Base-by-base conservation (phyloP, 2,888 invertebrate species). In the Xestia ashworthii region DNA sequence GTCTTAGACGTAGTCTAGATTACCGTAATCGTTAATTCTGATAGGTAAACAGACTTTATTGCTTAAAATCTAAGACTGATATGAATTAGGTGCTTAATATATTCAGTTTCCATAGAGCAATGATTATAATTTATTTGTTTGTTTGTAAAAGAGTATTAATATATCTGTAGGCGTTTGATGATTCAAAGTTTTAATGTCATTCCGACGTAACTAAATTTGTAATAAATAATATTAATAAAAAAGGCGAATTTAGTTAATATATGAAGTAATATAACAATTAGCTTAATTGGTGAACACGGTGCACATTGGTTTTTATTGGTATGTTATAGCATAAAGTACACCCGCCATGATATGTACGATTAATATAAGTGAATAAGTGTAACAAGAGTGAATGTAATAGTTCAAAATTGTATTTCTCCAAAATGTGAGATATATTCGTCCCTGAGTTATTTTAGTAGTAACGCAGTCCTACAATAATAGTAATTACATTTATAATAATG, bases 11-110 rank as follows among this genome's bases (percentile, higher is more conserved):
- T 83, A 86, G 80, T 80, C 74, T 81, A 71, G 62, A 77, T 44
- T 79, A 78, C 81, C 77, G 58, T 69, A 67, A 74, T 78, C 78
- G 71, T 76, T 80, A 19, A 73, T 72, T 77, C 70, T 62, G 65
- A 71, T 71, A 78, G 71, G 80, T 84, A 71, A 70, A 75, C 55
- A 44, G 76, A 88, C 78, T 58, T 76, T 78, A 71, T 87, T 89
- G 84, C 86, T 88, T 90, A 90, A 89, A 89, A 89, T 91, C 89
- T 88, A 93, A 94, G 94, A 93, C 93, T 93, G 93, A 93, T 91
- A 86, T 87, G 86, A 92, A 85, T 91, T 91, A 91, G 93, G 94
- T 93, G 94, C 92, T 93, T 92, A 88, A 85, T 81, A 80, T 85
- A 81, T 86, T 87, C 84, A 84, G 82, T 89, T 83, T 84, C 73